Conservation (phyloP, 2,888 invertebrate species). For the Temnothorax unifasciatus region DNA sequence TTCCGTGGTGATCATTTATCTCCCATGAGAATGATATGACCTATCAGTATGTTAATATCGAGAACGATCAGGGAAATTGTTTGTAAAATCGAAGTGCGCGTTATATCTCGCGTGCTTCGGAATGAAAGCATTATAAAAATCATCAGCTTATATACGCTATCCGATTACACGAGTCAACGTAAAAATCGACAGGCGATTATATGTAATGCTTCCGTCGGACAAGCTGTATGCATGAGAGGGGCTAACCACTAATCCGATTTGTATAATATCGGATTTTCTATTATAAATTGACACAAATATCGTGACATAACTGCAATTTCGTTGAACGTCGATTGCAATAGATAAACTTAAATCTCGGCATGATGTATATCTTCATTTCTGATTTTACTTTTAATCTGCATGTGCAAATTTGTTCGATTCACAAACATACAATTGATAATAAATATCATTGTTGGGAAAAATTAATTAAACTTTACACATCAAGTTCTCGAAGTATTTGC, state of each 20-base stretch:
- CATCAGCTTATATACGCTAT: conserved; percentile 19
- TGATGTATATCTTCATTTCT: neutral
- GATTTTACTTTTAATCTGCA: neutral
- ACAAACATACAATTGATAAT: neutral
- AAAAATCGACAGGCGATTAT: conserved; percentile 46
- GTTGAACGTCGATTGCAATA: neutral
- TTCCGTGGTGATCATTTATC: conserved; percentile 17
- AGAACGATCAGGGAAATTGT: conserved; percentile 17
- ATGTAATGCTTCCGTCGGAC: conserved; percentile 20
- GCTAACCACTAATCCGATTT: conserved; percentile 48
- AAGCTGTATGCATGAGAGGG: neutral
- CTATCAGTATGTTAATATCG: conserved; percentile 14
- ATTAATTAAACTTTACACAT: neutral
- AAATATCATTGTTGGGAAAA: neutral
- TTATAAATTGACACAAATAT: conserved; percentile 39
- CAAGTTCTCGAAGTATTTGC: neutral
- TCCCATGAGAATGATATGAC: conserved; percentile 12
- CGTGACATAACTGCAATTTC: conserved; percentile 20
- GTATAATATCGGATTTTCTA: conserved; percentile 53
- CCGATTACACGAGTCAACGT: conserved; percentile 47
- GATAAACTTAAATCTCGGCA: conserved; percentile 18
- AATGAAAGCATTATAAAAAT: conserved; percentile 49
- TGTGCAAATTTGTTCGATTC: neutral
- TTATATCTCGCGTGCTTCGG: neutral
- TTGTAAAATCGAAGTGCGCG: conserved; percentile 15